Conservation (phyloP, 2,888 invertebrate genomes). For the Toxonevra muliebris region DNA sequence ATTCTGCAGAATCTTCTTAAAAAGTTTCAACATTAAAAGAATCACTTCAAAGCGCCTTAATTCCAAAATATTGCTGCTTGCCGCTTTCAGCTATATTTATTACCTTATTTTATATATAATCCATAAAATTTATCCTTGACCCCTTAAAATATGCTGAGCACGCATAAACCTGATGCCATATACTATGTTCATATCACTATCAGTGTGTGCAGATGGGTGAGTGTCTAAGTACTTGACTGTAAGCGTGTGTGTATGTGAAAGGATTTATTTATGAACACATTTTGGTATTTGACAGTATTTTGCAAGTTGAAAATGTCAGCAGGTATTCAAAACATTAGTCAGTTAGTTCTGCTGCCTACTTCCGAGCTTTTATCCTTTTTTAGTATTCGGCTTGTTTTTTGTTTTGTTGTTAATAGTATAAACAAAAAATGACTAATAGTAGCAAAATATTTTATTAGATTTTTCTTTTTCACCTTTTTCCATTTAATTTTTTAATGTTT, state of each 20-base stretch:
- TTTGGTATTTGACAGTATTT: background rate
- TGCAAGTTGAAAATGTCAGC: slow-evolving; percentile 56
- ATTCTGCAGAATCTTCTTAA: too few relatives aligned
- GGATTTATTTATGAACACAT: background rate
- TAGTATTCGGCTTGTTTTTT: too few relatives aligned
- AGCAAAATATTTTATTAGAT: slow-evolving; percentile 44
- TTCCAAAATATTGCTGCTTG: background rate
- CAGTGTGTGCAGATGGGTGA: background rate
- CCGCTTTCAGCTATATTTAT: background rate
- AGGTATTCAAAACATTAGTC: slow-evolving; percentile 57
- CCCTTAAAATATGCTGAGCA: slow-evolving; percentile 1
- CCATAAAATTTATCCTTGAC: slow-evolving; percentile 6
- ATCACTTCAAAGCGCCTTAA: background rate
- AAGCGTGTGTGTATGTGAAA: background rate
- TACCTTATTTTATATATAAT: background rate
- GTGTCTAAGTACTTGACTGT: background rate
- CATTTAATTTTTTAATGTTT: background rate
- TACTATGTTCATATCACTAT: background rate
- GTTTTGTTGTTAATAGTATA: slow-evolving; percentile 47
- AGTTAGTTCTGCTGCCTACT: slow-evolving; percentile 53
- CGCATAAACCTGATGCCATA: background rate
- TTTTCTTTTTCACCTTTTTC: slow-evolving; percentile 36
- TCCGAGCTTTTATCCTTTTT: too few relatives aligned
- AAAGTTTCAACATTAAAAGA: too few relatives aligned
- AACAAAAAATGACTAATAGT: slow-evolving; percentile 56